phyloP scores from a whole-genome alignment of 2,113 vertebrate genomes.

The Lophotis ruficrista region DNA sequence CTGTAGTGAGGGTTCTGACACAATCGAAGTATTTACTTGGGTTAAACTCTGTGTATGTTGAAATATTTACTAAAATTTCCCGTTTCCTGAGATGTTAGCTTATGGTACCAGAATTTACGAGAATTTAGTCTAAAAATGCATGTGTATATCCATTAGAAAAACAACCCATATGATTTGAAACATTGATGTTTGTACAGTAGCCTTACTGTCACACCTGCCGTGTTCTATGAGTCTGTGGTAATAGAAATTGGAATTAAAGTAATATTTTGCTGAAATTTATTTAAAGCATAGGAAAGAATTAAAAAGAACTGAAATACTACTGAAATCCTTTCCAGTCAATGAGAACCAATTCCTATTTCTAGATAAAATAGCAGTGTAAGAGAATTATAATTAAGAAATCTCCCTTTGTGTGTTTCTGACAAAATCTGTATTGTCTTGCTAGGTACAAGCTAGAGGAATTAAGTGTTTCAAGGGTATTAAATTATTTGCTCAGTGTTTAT shows the following conservation, averaged over 20 bases:
- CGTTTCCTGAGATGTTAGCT: background rate
- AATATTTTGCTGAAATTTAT: background rate
- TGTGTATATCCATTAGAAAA: background rate
- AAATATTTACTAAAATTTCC: background rate
- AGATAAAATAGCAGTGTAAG: background rate
- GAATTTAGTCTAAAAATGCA: background rate
- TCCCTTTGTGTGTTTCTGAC: background rate
- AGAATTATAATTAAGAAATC: background rate
- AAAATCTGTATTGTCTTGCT: background rate
- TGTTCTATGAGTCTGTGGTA: background rate
- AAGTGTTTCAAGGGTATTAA: background rate
- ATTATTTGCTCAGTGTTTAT: background rate
- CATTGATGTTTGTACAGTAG: background rate
- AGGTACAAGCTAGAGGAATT: background rate
- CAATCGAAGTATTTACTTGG: background rate
- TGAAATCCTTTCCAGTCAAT: background rate
- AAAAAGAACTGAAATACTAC: background rate
- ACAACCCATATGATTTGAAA: background rate
- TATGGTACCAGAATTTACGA: background rate
- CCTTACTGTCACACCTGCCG: background rate
- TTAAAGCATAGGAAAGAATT: background rate
- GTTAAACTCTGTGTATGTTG: background rate
- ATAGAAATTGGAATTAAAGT: background rate
- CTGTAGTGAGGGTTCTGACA: background rate
- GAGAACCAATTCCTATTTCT: background rate